Evolutionary conservation across 2,113 vertebrate genomes (phyloP).

Genomic region (Eupsittula cactorum): DNA sequence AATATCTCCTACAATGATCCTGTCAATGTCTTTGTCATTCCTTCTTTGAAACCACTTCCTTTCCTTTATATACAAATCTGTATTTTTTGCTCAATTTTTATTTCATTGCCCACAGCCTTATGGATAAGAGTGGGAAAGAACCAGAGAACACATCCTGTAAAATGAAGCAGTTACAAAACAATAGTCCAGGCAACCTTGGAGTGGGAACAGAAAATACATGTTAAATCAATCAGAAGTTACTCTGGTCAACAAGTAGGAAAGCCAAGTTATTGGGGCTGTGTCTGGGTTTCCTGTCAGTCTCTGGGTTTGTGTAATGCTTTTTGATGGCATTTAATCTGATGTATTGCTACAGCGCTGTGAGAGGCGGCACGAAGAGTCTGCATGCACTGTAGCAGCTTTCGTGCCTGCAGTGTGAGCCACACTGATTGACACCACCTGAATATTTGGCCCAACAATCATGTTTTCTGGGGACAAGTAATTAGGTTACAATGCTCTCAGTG

Average conservation of each 20-base stretch:
- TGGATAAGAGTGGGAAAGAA: neutral
- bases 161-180: neutral
- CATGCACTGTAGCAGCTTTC: neutral
- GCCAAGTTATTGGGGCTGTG: accelerated
- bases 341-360: accelerated
- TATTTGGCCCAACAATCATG: neutral
- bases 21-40: neutral
- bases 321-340: neutral
- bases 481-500: neutral
- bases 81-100: neutral
- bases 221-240: neutral
- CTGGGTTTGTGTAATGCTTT: neutral
- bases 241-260: neutral
- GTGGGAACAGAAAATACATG: neutral
- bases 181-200: neutral
- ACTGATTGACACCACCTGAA: neutral
- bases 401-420: neutral
- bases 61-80: neutral
- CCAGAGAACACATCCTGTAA: accelerated
- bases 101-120: neutral
- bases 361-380: accelerated
- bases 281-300: neutral
- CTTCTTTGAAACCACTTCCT: neutral
- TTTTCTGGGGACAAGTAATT: neutral
- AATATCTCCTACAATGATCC: neutral